Evolutionary conservation across 2,113 vertebrate genomes (phyloP), one percentile per base, ranked within the genome.

Genomic region (Eulacestoma nigropectus): DNA sequence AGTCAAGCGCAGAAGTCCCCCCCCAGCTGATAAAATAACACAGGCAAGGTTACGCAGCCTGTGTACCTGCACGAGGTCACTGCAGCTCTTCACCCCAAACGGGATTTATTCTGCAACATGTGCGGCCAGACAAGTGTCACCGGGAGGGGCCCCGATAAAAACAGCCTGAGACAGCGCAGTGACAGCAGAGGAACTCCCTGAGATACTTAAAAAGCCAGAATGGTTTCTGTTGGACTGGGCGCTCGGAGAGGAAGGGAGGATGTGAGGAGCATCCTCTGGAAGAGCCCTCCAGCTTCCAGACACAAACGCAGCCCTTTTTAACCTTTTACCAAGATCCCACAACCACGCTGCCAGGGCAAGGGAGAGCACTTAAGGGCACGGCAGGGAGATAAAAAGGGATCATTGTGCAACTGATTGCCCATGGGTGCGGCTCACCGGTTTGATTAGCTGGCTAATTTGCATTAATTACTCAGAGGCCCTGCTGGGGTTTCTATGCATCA

Each of bases 51-150:
- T 20, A 65, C 33, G 26, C 37, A 44, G 82, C 39, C 30, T 6
- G 19, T 4, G 19, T 10, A 20, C 44, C 44, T 44, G 18, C 44
- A 44, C 44, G 9, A 1, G 1, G 44, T 44, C 9, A 44, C 44
- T 44, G 16, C 33, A 79, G 70, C 30, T 78, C 73, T 20, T 41
- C 57, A 7, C 37, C 76, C 42, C 42, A 50, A 72, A 46, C 3
- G 3, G 1, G 1, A 23, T 10, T 35, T 21, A 27, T 37, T 52
- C 2, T 42, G 35, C 55, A 65, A 7, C 8, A 5, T 2, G 0
- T 23, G 49, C 7, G 22, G 22, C 39, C 13, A 70, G 20, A 16
- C 33, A n/a, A 1, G 46, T 8, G 21, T 21, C 63, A 57, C 17
- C 6, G 32, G 32, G 60, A 74, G 74, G 22, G 32, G 39, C 47